A percentile compares a stretch with the other conserved stretches of the same genome.
Conservation (phyloP, 2,888 invertebrate species). For the Phania funesta region DNA sequence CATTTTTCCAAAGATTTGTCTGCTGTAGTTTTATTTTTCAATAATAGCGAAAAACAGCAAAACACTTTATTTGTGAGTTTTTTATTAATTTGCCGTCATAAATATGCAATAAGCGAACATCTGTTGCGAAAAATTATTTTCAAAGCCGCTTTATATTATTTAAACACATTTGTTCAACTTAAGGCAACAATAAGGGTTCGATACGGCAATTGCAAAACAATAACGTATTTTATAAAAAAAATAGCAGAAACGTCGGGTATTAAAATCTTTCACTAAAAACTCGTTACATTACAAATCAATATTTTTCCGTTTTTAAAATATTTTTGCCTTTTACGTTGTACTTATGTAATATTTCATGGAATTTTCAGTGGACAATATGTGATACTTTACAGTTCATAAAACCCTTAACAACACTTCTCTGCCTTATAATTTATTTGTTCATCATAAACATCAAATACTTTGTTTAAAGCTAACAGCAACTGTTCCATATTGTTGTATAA, state of each 20-base stretch:
- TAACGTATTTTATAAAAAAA: neutral
- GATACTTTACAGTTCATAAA: neutral
- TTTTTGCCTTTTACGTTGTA: neutral
- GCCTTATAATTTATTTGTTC: conserved; percentile 19
- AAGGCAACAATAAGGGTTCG: neutral
- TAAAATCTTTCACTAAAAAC: neutral
- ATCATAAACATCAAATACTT: neutral
- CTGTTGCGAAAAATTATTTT: conserved; percentile 80
- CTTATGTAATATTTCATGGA: neutral
- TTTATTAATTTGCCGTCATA: conserved; percentile 81
- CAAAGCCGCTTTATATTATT: conserved; percentile 81
- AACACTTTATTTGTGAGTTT: conserved; percentile 28
- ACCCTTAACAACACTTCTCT: neutral
- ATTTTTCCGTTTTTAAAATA: neutral
- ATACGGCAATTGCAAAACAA: neutral
- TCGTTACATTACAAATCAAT: neutral
- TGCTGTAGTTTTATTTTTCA: neutral
- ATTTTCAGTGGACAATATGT: neutral
- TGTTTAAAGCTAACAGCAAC: neutral
- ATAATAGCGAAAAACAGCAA: conserved; percentile 26
- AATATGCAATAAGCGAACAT: conserved; percentile 81
- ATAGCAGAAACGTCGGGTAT: neutral
- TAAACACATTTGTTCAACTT: conserved; percentile 70
- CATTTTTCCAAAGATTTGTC: neutral
- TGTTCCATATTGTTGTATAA: neutral